These are phyloP conservation scores for Ctenicera cuprea DNA, from an alignment of 2,888 invertebrate species.

Conservation along the genomic window DNA sequence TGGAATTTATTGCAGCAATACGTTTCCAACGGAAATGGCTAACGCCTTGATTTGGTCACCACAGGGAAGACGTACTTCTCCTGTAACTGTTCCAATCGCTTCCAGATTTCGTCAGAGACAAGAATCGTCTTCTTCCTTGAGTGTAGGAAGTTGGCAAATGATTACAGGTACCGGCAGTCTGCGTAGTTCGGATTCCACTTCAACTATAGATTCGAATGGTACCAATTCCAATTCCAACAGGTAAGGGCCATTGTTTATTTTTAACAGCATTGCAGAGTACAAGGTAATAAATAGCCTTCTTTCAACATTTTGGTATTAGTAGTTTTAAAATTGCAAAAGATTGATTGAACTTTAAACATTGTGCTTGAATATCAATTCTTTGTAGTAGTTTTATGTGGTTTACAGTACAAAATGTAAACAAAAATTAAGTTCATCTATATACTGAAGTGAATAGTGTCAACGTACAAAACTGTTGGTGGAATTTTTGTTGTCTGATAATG, in stretches of 20 bases:
- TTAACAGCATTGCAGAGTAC: no score
- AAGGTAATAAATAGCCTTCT: no score
- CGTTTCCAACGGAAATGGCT: conserved; percentile 37
- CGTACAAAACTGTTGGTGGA: no score
- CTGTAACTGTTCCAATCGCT: conserved; percentile 77
- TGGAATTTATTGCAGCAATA: conserved; percentile 31
- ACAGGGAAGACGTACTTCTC: conserved; percentile 74
- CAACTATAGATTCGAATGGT: conserved; percentile 60
- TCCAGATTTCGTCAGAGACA: conserved; percentile 74
- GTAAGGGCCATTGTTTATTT: conserved; percentile 36
- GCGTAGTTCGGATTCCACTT: conserved; percentile 74
- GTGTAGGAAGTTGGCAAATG: conserved; percentile 82
- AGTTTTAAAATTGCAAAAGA: no score
- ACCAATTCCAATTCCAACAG: conserved; percentile 62
- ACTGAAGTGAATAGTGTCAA: no score
- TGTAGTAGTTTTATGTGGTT: no score
- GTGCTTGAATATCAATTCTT: no score
- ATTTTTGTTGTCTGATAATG: no score
- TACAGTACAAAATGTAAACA: no score
- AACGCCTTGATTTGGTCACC: conserved; percentile 39
- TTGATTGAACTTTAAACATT: no score
- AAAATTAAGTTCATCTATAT: no score
- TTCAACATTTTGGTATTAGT: no score
- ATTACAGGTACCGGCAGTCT: conserved; percentile 81
- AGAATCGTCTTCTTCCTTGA: conserved; percentile 75